phyloP scores from a whole-genome alignment of 2,888 invertebrate genomes.

The Heliconius cydno region DNA sequence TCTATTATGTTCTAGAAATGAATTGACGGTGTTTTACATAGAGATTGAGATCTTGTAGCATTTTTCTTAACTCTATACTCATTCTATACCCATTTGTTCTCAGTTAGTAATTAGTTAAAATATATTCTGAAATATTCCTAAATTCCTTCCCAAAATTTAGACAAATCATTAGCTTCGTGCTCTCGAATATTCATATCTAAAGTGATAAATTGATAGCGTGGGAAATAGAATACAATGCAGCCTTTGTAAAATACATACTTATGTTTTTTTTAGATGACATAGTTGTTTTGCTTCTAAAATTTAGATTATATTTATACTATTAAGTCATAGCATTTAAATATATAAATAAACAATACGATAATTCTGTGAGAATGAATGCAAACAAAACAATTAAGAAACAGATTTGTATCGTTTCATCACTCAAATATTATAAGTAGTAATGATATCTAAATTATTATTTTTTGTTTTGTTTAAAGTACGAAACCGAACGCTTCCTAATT shows the following conservation, averaged over 20 bases:
- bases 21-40: background rate
- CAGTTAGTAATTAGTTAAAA: background rate
- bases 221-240: background rate
- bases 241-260: background rate
- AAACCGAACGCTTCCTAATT: background rate
- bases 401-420: background rate
- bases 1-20: background rate
- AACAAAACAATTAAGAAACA: conserved; percentile 5
- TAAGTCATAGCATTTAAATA: background rate
- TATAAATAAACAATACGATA: conserved; percentile 16
- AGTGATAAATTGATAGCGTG: conserved; percentile 6
- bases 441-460: background rate
- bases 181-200: conserved; percentile 1
- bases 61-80: too few species aligned
- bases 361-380: background rate
- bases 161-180: background rate
- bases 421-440: background rate
- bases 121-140: background rate
- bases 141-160: background rate
- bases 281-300: background rate
- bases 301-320: background rate
- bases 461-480: background rate
- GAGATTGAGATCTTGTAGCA: background rate
- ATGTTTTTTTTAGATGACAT: background rate
- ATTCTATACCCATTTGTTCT: background rate